Percentiles rank a stretch among this genome's conserved stretches.
These are phyloP conservation scores for Meda fulgida DNA, from an alignment of 2,797 vertebrate genomes.

Conservation along the genomic window DNA sequence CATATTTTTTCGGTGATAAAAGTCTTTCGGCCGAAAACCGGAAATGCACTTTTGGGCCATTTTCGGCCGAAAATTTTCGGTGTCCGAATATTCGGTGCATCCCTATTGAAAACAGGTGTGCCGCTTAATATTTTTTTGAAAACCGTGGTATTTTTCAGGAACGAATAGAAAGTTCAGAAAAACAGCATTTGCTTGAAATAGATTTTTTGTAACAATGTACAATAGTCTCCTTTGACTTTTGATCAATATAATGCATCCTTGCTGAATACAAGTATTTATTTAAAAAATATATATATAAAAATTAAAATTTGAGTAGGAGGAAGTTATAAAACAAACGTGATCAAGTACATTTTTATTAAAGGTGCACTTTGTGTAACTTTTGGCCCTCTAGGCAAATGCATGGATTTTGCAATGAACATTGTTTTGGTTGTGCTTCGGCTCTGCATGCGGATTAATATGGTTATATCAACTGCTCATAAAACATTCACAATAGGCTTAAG, in stretches of 20 bases:
- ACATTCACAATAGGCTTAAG: not conserved
- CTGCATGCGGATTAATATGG: not conserved
- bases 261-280: not conserved
- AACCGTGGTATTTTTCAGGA: not conserved
- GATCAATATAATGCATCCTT: not conserved
- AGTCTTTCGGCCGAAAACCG: too few species aligned
- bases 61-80: too few species aligned
- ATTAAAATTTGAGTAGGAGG: not conserved
- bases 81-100: too few species aligned
- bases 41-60: too few species aligned
- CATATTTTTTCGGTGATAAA: too few species aligned
- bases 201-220: not conserved
- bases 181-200: not conserved
- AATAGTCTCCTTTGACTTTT: not conserved
- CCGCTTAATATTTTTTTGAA: not conserved
- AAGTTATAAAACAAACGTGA: not conserved
- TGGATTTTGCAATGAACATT: not conserved
- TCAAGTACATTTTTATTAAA: not conserved
- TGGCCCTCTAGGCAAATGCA: too few species aligned
- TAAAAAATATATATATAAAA: too few species aligned
- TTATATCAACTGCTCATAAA: not conserved
- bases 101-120: too few species aligned
- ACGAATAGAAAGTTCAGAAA: not conserved
- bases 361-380: not conserved
- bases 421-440: not conserved